A percentile compares a stretch with the other conserved stretches of the same genome.
Evolutionary conservation across 1,140 invertebrate species (phyloP).

Genomic region (Manduca sexta): DNA sequence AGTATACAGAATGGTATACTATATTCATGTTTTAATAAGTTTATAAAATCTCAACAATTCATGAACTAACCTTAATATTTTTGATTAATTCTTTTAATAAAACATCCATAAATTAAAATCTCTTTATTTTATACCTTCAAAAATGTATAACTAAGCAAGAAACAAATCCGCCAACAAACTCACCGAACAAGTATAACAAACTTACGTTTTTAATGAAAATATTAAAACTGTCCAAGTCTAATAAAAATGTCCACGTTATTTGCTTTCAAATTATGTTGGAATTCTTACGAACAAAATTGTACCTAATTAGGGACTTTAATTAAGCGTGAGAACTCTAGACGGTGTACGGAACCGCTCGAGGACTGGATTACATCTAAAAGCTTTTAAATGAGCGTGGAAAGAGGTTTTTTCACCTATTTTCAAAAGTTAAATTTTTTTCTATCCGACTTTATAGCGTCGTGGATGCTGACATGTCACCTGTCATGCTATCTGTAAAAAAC

Average conservation of each 20-base stretch:
- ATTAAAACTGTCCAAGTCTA: neutral
- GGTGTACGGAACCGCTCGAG: neutral
- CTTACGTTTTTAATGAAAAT: neutral
- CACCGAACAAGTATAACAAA: too few species aligned
- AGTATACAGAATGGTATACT: too few species aligned
- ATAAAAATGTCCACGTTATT: neutral
- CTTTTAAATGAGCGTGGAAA: slow-evolving; percentile 3
- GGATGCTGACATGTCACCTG: too few species aligned
- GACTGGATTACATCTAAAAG: slow-evolving; percentile 5
- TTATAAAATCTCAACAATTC: too few species aligned
- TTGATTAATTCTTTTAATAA: too few species aligned
- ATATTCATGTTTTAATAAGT: too few species aligned
- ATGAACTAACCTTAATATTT: too few species aligned
- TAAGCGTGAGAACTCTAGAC: slow-evolving; percentile 2
- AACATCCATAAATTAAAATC: too few species aligned
- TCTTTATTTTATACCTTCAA: too few species aligned
- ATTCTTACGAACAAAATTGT: slow-evolving; percentile 1
- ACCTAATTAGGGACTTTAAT: slow-evolving; percentile 2
- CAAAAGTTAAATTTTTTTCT: neutral
- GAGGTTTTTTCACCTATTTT: neutral
- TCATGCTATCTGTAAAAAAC: too few species aligned
- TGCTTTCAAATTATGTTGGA: slow-evolving; percentile 2
- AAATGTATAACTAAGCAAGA: too few species aligned
- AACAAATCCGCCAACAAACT: too few species aligned
- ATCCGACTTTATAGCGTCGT: neutral